Evolutionary conservation across 1,140 invertebrate genomes (phyloP).

Genomic region (Rhyzopertha dominica): DNA sequence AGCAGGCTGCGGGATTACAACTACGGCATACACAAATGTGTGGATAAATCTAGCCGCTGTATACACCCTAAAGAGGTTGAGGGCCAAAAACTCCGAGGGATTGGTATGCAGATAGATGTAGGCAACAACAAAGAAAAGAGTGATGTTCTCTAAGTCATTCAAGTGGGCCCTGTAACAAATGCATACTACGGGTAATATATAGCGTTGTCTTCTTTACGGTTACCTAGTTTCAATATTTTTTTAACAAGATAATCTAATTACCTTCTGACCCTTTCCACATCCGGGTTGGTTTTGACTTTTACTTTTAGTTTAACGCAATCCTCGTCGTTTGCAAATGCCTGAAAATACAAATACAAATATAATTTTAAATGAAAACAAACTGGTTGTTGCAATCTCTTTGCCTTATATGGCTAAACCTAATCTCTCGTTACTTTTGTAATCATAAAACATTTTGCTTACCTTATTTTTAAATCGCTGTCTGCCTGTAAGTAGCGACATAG

Average conservation of each 20-base stretch:
- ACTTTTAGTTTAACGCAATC: constrained; percentile 25
- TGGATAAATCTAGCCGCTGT: constrained; percentile 54
- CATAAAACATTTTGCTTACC: constrained; percentile 29
- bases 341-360: constrained; percentile 11
- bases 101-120: constrained; percentile 57
- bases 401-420: too few relatives aligned
- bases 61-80: constrained; percentile 56
- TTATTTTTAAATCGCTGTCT: constrained; percentile 45
- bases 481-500: constrained; percentile 48
- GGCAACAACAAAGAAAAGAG: constrained; percentile 57
- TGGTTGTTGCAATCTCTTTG: too few relatives aligned
- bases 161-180: constrained; percentile 59
- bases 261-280: constrained; percentile 32
- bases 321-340: constrained; percentile 43
- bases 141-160: constrained; percentile 67
- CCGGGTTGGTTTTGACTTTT: constrained; percentile 24
- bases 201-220: too few relatives aligned
- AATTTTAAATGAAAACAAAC: constrained; percentile 15
- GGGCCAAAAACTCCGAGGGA: constrained; percentile 51
- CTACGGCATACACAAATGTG: constrained; percentile 56
- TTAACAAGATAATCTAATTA: constrained; percentile 11
- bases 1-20: constrained; percentile 53
- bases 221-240: too few relatives aligned
- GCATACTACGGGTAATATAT: too few relatives aligned
- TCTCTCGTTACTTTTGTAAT: too few relatives aligned